Base-by-base conservation (phyloP, 2,888 invertebrate species). In the Desoria tigrina region DNA sequence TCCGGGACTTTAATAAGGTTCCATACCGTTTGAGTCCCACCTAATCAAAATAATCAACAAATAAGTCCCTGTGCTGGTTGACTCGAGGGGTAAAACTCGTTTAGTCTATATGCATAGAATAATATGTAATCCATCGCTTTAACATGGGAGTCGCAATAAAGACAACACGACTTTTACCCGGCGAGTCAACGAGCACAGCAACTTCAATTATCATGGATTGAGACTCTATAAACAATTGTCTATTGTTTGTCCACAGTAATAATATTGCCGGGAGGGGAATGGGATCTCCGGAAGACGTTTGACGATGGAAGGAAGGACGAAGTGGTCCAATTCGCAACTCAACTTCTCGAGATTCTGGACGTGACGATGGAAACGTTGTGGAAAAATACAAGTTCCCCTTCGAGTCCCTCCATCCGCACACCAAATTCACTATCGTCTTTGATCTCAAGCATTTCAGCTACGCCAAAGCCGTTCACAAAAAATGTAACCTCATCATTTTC, bases 361-460 rank as follows among this genome's bases (percentile, higher is more conserved):
- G 53, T 42, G 24, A 68, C 68, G 6, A 58, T 68, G 64, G 57
- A 68, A 21, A 57, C 56, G 57, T 57, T 68, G 61, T 68, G 61
- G 57, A 61, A 42, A n/a, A n/a, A 18, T 61, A 64, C 54, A 42
- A 61, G 6, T 68, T 61, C 42, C 68, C 68, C 0, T n/a, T 7
- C 1, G 61, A 61, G 32, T 57, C 61, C 6, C 49, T 51, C 2
- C 57, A 51, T 53, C 61, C 53, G 51, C 58, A 59, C 37, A 68
- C 68, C 14, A 61, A 68, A 49, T 64, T 68, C 42, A 59, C 68
- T 2, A 62, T 68, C 14, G 32, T 68, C 6, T 54, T 68, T 49
- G 65, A 68, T 65, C 58, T 68, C 24, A 68, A 68, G 39, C 58
- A 59, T 39, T 65, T 68, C 18, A 65, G 64, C 6, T 65, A 65